Conservation (phyloP, 1,140 invertebrate species). For the Telenomus remus region DNA sequence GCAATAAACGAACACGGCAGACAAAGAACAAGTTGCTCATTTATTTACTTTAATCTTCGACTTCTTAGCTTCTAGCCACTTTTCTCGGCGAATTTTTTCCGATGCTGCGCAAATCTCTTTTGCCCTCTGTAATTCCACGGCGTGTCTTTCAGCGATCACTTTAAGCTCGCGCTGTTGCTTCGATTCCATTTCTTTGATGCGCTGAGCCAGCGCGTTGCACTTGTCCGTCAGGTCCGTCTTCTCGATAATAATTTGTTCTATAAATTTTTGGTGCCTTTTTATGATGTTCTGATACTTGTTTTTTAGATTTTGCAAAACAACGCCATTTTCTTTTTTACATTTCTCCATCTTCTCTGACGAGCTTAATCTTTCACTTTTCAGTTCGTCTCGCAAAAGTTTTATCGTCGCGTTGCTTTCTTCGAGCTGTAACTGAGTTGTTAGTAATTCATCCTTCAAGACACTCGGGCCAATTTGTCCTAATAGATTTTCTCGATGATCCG, state of each 20-base stretch:
- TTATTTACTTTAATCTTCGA: constrained; percentile 81
- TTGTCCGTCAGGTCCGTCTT: constrained; percentile 81
- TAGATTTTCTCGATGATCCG: constrained; percentile 21
- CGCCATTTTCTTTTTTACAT: constrained; percentile 65
- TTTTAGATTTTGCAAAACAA: constrained; percentile 77
- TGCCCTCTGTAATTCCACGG: constrained; percentile 79
- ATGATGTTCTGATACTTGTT: constrained; percentile 80
- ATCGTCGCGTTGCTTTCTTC: constrained; percentile 73
- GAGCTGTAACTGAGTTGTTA: constrained; percentile 65
- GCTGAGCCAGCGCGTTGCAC: constrained; percentile 77
- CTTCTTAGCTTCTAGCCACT: constrained; percentile 82
- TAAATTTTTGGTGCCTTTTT: constrained; percentile 82
- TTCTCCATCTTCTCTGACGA: constrained; percentile 69
- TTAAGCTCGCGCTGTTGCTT: constrained; percentile 76
- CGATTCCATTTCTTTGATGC: constrained; percentile 76
- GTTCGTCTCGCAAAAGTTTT: constrained; percentile 68
- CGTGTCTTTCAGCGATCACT: constrained; percentile 79
- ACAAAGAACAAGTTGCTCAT: neutral
- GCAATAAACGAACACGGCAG: neutral
- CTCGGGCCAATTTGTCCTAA: constrained; percentile 30
- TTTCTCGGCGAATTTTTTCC: constrained; percentile 80
- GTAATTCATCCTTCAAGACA: constrained; percentile 62
- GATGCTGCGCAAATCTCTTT: constrained; percentile 81
- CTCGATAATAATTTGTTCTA: constrained; percentile 81
- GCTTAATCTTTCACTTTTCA: constrained; percentile 69